phyloP scores from a whole-genome alignment of 2,888 invertebrate species.

The Drosophila falleni region DNA sequence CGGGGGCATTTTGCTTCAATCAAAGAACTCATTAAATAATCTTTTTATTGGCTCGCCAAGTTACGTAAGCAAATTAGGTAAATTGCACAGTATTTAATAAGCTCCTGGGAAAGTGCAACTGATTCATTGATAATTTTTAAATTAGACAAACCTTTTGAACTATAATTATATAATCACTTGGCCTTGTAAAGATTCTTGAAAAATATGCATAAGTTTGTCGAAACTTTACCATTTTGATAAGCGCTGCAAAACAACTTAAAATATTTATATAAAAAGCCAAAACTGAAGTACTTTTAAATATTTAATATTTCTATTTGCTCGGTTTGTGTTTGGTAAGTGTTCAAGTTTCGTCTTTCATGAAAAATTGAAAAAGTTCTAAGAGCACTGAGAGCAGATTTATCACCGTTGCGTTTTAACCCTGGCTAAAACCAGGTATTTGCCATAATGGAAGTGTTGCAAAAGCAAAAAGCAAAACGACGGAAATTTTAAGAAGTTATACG shows the following conservation, averaged over 20 bases:
- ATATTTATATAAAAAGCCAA: slow-evolving; percentile 50
- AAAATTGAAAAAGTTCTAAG: slow-evolving; percentile 59
- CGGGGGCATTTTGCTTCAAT: slow-evolving; percentile 23
- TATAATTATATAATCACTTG: not conserved
- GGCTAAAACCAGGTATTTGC: slow-evolving; percentile 19
- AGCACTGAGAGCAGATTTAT: slow-evolving; percentile 51
- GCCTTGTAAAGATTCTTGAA: not conserved
- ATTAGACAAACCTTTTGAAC: not conserved
- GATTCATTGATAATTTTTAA: slow-evolving; percentile 4
- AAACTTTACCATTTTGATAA: slow-evolving; percentile 22
- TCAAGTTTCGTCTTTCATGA: slow-evolving; percentile 40
- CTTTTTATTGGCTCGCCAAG: slow-evolving; percentile 18
- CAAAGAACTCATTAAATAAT: slow-evolving; percentile 32
- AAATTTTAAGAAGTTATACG: not conserved
- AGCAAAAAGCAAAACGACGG: slow-evolving; percentile 2
- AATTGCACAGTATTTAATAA: slow-evolving; percentile 33
- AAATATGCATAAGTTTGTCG: slow-evolving; percentile 8
- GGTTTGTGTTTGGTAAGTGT: slow-evolving; percentile 34
- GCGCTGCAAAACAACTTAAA: slow-evolving; percentile 41
- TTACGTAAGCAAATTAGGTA: not conserved
- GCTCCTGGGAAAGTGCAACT: slow-evolving; percentile 43
- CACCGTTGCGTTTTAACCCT: slow-evolving; percentile 29
- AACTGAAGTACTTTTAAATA: slow-evolving; percentile 52
- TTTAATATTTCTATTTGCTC: slow-evolving; percentile 57
- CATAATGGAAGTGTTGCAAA: slow-evolving; percentile 38